These are phyloP conservation scores for Emydoidea blandingii DNA, from an alignment of 2,797 vertebrate genomes.

Conservation along the genomic window DNA sequence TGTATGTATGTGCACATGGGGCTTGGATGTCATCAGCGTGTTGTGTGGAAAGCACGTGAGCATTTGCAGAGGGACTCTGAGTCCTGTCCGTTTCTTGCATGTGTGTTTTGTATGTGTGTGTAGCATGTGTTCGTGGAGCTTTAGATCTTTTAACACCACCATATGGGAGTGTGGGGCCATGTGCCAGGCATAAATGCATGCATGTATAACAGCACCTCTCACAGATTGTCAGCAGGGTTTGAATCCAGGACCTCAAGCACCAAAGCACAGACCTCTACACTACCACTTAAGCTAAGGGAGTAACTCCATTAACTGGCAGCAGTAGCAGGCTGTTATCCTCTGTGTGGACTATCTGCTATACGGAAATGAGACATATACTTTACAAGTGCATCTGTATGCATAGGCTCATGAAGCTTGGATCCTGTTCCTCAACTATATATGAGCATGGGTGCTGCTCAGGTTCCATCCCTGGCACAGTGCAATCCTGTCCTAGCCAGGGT, in stretches of 20 bases:
- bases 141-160: background rate
- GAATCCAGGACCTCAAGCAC: background rate
- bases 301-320: constrained; percentile 57
- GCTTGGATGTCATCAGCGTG: background rate
- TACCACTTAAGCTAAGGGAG: background rate
- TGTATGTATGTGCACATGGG: accelerated
- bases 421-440: background rate
- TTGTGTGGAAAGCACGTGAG: accelerated
- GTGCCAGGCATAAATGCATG: background rate
- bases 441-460: background rate
- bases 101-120: background rate
- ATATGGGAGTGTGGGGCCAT: background rate
- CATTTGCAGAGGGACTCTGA: accelerated
- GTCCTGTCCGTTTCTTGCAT: accelerated
- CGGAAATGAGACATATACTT: background rate
- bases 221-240: background rate
- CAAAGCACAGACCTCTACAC: background rate
- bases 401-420: background rate
- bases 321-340: background rate
- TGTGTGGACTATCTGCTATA: accelerated
- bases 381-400: background rate
- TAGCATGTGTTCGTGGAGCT: accelerated
- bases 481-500: background rate
- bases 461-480: constrained; percentile 4
- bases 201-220: background rate